Conservation (phyloP, 2,113 vertebrate genomes). For the Silurus meridionalis region DNA sequence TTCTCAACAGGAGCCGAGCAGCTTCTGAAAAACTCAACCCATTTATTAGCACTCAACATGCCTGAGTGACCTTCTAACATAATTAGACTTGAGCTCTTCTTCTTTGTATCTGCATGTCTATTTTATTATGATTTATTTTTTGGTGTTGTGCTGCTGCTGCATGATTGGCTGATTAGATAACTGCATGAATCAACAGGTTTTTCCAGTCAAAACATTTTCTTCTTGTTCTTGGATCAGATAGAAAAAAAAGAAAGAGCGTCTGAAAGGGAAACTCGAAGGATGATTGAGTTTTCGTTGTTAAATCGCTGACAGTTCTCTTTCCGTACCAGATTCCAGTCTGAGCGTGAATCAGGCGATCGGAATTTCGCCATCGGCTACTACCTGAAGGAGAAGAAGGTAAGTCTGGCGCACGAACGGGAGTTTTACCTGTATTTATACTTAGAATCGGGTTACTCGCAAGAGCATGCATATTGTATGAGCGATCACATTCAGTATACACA, state of each 20-base stretch:
- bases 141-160: too few species aligned
- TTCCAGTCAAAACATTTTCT: background rate
- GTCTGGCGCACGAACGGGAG: background rate
- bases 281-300: background rate
- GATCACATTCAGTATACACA: background rate
- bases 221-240: background rate
- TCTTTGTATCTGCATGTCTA: too few species aligned
- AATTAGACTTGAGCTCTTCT: too few species aligned
- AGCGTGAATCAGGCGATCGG: conserved; percentile 94
- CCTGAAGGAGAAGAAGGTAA: conserved; percentile 97
- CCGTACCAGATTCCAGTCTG: conserved; percentile 89
- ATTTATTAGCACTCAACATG: too few species aligned
- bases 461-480: background rate
- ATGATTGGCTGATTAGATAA: too few species aligned
- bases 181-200: background rate
- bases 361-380: conserved; percentile 99
- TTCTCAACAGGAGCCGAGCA: too few species aligned
- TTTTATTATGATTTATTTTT: too few species aligned
- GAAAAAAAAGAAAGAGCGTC: conserved; percentile 3
- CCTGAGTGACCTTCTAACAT: too few species aligned
- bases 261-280: background rate
- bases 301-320: conserved; percentile 38
- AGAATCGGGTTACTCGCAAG: background rate
- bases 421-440: background rate
- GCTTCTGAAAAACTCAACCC: too few species aligned